A percentile compares a stretch with the other conserved stretches of the same genome.
phyloP scores from a whole-genome alignment of 1,140 invertebrate species.

The Papilio dardanus region DNA sequence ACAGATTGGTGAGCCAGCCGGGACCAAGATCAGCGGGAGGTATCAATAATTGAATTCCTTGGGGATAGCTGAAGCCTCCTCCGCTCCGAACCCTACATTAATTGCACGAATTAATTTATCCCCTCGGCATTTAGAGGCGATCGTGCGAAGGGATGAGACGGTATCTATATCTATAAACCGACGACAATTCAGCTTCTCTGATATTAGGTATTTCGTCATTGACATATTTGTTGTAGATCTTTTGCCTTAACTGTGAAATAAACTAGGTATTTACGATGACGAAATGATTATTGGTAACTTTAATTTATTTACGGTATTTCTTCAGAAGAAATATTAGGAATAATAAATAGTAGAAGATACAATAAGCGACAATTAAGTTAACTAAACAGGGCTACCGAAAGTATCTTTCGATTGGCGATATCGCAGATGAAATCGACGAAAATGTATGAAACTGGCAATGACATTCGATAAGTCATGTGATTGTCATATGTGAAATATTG shows the following conservation, averaged over 20 bases:
- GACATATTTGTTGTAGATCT: neutral
- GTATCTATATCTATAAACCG: slow-evolving; percentile 9
- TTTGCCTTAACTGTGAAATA: neutral
- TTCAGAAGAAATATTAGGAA: no score
- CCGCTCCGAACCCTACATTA: slow-evolving; percentile 63
- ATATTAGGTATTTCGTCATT: neutral
- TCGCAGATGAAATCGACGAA: no score
- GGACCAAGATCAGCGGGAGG: slow-evolving; percentile 50
- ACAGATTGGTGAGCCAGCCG: slow-evolving; percentile 41
- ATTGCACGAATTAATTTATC: slow-evolving; percentile 74
- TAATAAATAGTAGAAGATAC: no score
- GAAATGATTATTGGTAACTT: neutral
- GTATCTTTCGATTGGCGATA: no score
- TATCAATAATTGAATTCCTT: slow-evolving; percentile 73
- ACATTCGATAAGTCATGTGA: no score
- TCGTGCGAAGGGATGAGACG: slow-evolving; percentile 38
- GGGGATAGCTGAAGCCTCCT: slow-evolving; percentile 52
- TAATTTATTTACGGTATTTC: no score
- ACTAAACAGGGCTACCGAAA: no score
- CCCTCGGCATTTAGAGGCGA: slow-evolving; percentile 52
- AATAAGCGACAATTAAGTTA: no score
- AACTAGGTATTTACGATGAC: no score
- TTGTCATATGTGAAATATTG: no score
- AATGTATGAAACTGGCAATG: no score
- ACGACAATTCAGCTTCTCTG: neutral